Base-by-base conservation (phyloP, 1,140 invertebrate species). In the Tetramorium simillimum region DNA sequence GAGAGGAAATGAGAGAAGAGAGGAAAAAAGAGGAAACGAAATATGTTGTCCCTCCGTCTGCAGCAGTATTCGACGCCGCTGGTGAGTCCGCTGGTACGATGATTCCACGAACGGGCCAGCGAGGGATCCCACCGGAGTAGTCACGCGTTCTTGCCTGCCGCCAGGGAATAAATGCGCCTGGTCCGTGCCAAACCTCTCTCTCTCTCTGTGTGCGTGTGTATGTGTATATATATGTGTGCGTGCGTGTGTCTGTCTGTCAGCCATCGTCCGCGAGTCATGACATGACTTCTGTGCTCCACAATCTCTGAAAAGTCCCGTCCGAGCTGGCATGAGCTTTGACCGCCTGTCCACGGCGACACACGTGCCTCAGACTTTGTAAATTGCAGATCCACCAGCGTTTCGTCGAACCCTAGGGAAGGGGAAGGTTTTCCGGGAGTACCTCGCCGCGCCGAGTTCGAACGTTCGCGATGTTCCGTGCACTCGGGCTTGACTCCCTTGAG, bases 291-390 rank as follows among this genome's bases (percentile, higher is more conserved):
- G 51, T 82, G 53, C 24, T 37, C 46, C 12, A 14, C 67, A 5
- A 58, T 60, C 60, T 72, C 67, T n/a, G 18, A 46, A 14, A 40
- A 28, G 24, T 72, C 16, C 18, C 12, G 80, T 12, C 80, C 43
- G 43, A 46, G 24, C 24, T 51, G 40, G 51, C 37, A 37, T 24
- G 53, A 46, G 28, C 60, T 49, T 60, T 21, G 4, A 43, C 18
- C 21, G n/a, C 18, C 43, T 58, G 65, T 82, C 67, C 63, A 40
- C 58, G 40, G 49, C 46, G 60, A 69, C 16, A 40, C 33, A 46
- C 43, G 69, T 84, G 80, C 67, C 67, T 73, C 67, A 56, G 67
- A 73, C 69, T 70, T 73, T 84, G 24, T 60, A 60, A 73, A 60
- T 60, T 37, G n/a, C 6, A 43, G 24, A n/a, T 49, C 3, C 18